These are phyloP conservation scores for Adelphocoris suturalis DNA, from an alignment of 2,888 invertebrate genomes.

Conservation along the genomic window DNA sequence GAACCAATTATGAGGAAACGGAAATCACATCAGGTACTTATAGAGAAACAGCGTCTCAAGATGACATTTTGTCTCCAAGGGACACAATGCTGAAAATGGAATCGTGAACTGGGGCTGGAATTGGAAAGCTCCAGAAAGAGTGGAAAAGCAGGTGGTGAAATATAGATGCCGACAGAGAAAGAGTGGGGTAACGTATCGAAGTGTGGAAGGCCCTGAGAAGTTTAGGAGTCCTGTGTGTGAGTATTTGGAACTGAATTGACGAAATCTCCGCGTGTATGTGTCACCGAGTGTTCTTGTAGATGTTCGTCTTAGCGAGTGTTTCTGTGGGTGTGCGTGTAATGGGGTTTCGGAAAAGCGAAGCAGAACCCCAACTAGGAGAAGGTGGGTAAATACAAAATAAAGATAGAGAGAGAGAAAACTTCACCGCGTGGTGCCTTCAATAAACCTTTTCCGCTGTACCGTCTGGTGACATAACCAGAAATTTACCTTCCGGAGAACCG, in stretches of 20 bases:
- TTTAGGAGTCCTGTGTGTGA: slow-evolving; percentile 12
- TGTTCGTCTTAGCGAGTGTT: not conserved
- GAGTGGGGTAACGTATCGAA: slow-evolving; percentile 16
- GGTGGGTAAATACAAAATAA: slow-evolving; percentile 42
- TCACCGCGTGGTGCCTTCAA: not conserved
- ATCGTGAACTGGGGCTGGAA: not conserved
- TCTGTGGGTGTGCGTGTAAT: not conserved
- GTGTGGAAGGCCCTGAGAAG: not conserved
- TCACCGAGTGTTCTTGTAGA: not conserved
- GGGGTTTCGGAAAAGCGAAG: slow-evolving; percentile 9
- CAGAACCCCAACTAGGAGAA: not conserved
- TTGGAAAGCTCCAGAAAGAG: slow-evolving; percentile 1
- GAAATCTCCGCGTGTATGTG: not conserved
- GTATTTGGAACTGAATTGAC: slow-evolving; percentile 26
- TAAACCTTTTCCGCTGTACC: slow-evolving; percentile 6
- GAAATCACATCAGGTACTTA: not conserved
- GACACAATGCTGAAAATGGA: not conserved
- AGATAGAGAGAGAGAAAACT: slow-evolving; percentile 39
- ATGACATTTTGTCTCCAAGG: not conserved
- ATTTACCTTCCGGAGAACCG: slow-evolving; percentile 20
- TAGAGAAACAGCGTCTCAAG: not conserved
- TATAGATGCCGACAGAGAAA: slow-evolving; percentile 50
- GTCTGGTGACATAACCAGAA: slow-evolving; percentile 27
- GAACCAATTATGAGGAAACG: not conserved
- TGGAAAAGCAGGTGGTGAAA: slow-evolving; percentile 23